phyloP scores from a whole-genome alignment of 2,888 invertebrate species.

The Saturnia pavonia region DNA sequence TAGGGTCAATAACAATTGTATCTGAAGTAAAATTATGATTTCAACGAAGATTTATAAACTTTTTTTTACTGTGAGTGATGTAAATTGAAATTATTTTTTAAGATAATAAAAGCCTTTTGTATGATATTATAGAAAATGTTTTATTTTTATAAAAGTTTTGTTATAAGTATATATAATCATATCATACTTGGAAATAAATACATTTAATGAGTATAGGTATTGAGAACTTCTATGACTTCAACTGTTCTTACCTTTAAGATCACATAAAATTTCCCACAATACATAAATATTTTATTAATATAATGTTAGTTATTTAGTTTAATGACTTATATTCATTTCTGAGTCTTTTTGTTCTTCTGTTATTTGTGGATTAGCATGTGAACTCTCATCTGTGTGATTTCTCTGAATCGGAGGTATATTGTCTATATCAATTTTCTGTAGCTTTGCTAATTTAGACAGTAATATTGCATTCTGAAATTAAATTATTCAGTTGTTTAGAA shows the following conservation, averaged over 20 bases:
- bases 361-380: conserved; percentile 39
- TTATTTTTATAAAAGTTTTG: neutral
- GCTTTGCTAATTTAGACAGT: conserved; percentile 48
- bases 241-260: too few relatives aligned
- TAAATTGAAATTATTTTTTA: conserved; percentile 22
- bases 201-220: too few relatives aligned
- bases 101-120: conserved; percentile 3
- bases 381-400: conserved; percentile 34
- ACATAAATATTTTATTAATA: too few relatives aligned
- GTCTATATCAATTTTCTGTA: conserved; percentile 51
- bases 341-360: conserved; percentile 47
- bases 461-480: conserved; percentile 61
- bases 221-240: too few relatives aligned
- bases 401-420: conserved; percentile 51
- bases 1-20: neutral
- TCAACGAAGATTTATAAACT: conserved; percentile 24
- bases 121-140: neutral
- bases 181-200: neutral
- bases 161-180: neutral
- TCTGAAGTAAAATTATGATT: conserved; percentile 18
- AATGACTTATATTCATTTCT: conserved; percentile 51
- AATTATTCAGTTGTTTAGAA: neutral
- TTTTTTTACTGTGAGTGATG: conserved; percentile 33
- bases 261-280: too few relatives aligned
- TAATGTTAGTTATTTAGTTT: conserved; percentile 1